Evolutionary conservation across 2,113 vertebrate species (phyloP).

Genomic region (Nyctereutes procyonoides): DNA sequence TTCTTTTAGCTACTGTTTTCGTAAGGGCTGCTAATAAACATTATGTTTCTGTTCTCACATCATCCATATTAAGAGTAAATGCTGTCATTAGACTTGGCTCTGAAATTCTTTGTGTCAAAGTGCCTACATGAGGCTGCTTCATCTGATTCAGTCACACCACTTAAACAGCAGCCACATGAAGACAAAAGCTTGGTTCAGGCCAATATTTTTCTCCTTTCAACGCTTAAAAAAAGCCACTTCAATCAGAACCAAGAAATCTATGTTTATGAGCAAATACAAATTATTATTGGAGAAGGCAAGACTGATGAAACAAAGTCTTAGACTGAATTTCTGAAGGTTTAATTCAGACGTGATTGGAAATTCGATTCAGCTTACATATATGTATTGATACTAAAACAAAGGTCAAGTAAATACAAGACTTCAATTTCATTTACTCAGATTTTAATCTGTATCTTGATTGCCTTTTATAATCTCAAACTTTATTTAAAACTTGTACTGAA

Average conservation of each 20-base stretch:
- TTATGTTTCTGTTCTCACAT: constrained; percentile 14
- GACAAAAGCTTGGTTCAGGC: background rate
- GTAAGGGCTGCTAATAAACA: background rate
- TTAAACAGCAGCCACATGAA: background rate
- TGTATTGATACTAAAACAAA: background rate
- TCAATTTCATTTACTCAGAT: background rate
- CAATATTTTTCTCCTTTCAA: constrained; percentile 26
- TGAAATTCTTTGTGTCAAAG: constrained; percentile 19
- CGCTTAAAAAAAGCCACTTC: background rate
- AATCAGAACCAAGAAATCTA: background rate
- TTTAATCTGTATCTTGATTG: constrained; percentile 45
- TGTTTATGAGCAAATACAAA: background rate
- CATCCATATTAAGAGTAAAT: constrained; percentile 4
- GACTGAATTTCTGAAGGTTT: background rate
- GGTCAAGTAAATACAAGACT: background rate
- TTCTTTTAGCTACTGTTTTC: background rate
- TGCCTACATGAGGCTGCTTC: background rate
- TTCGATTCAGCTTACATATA: background rate
- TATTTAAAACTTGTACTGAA: constrained; percentile 65
- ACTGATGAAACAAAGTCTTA: background rate
- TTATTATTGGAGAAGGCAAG: background rate
- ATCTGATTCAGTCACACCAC: background rate
- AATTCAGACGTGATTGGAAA: background rate
- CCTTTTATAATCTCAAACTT: constrained; percentile 56
- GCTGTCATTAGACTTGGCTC: constrained; percentile 47